phyloP scores from a whole-genome alignment of 1,140 invertebrate genomes.

The Rhyacophila brunnea region DNA sequence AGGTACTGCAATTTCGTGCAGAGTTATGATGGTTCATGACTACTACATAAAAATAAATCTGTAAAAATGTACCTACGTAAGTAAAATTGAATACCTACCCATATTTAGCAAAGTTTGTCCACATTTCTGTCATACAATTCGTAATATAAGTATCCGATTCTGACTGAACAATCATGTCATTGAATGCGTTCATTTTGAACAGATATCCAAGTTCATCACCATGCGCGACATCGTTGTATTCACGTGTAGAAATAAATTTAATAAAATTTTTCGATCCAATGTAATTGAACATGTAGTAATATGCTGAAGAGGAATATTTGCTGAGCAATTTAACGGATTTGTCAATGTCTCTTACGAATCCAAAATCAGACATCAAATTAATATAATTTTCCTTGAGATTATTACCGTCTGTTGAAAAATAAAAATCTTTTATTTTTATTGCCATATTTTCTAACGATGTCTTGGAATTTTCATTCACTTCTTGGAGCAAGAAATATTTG shows the following conservation, averaged over 20 bases:
- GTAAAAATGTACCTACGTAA: too few species aligned
- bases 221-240: constrained; percentile 35
- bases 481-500: constrained; percentile 40
- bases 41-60: too few species aligned
- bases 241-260: constrained; percentile 35
- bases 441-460: constrained; percentile 42
- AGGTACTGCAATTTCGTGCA: too few species aligned
- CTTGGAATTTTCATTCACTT: constrained; percentile 36
- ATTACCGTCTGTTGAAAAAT: constrained; percentile 46
- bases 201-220: constrained; percentile 12
- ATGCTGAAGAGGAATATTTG: constrained; percentile 40
- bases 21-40: too few species aligned
- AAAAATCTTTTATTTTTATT: constrained; percentile 48
- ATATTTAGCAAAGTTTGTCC: constrained; percentile 23
- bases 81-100: too few species aligned
- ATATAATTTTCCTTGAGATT: constrained; percentile 41
- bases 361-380: constrained; percentile 44
- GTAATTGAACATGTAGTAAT: constrained; percentile 54
- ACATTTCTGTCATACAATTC: constrained; percentile 14
- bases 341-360: constrained; percentile 42
- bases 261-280: constrained; percentile 42
- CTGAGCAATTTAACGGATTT: constrained; percentile 43
- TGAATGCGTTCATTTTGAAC: constrained; percentile 30
- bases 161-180: neutral
- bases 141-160: constrained; percentile 2